Conservation (phyloP, 1,140 invertebrate species). For the Delia radicum region DNA sequence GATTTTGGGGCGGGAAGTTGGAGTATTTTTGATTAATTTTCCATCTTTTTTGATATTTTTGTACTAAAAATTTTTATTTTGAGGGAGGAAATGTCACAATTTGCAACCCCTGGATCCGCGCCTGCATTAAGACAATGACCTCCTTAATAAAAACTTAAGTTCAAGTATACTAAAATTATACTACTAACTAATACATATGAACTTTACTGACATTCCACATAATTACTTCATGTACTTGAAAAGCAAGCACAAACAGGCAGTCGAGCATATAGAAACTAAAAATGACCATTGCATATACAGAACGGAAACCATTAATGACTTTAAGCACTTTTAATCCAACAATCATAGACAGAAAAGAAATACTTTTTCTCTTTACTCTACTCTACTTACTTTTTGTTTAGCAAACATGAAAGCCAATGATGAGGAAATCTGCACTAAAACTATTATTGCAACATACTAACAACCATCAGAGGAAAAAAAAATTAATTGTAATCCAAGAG, state of each 20-base stretch:
- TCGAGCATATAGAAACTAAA: neutral
- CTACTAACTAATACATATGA: neutral
- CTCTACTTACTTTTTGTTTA: neutral
- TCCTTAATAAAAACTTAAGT: neutral
- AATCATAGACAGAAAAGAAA: neutral
- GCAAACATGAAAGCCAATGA: neutral
- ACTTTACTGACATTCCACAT: neutral
- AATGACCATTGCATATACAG: neutral
- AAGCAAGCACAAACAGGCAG: neutral
- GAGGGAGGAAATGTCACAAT: no score
- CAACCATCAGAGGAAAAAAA: no score
- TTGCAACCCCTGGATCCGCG: no score
- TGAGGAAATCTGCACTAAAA: neutral
- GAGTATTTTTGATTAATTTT: no score
- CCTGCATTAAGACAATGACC: no score
- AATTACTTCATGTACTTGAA: neutral
- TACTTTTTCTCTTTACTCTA: neutral
- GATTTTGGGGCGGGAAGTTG: no score
- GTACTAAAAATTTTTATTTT: no score
- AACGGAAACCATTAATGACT: constrained; percentile 1
- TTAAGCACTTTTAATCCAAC: constrained; percentile 4
- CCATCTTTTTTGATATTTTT: no score
- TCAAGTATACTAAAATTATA: neutral
- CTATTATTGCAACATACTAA: neutral
- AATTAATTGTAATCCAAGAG: no score